phyloP scores from a whole-genome alignment of 2,888 invertebrate species.

The Machimus atricapillus region DNA sequence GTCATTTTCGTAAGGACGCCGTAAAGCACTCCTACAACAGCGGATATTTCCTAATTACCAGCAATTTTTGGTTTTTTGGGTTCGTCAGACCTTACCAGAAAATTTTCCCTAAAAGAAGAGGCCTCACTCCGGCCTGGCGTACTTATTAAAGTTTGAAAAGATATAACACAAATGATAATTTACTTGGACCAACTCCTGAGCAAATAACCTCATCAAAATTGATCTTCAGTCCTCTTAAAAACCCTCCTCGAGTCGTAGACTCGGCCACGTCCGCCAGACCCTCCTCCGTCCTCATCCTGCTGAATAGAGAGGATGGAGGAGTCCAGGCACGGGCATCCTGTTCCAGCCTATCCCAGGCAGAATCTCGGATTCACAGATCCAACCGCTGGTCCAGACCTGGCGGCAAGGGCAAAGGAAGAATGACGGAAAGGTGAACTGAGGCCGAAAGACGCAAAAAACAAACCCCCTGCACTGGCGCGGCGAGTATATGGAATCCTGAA shows the following conservation, averaged over 20 bases:
- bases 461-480: background rate
- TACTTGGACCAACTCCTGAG: background rate
- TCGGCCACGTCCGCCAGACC: background rate
- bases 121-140: background rate
- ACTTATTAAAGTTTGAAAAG: background rate
- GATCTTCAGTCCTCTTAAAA: background rate
- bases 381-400: background rate
- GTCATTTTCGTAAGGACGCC: background rate
- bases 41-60: conserved; percentile 14
- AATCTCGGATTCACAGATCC: background rate
- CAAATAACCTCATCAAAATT: conserved; percentile 3
- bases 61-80: background rate
- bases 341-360: background rate
- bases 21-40: background rate
- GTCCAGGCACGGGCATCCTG: background rate
- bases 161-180: background rate
- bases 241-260: background rate
- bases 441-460: background rate
- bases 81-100: background rate
- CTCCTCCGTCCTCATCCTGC: background rate
- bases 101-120: background rate
- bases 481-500: background rate
- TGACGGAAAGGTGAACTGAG: conserved; percentile 6
- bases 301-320: background rate
- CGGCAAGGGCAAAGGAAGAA: background rate